Base-by-base conservation (phyloP, 2,113 vertebrate species). In the Nestor notabilis region DNA sequence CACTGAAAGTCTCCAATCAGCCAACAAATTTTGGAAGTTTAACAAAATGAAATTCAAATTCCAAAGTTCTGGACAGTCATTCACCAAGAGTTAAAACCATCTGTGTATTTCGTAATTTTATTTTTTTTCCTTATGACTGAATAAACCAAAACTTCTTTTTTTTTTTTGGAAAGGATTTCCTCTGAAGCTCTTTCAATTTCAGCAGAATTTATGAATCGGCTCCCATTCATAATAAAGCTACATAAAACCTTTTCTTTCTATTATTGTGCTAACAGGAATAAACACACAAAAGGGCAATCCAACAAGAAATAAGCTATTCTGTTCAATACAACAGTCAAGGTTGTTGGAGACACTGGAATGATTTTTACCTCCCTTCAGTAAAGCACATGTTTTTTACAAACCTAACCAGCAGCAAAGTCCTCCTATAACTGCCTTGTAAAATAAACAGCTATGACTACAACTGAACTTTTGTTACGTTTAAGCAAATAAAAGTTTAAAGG, bases 381-480 rank as follows among this genome's bases (percentile, higher is more conserved):
- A 94, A 87, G 37, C 35, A 56, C 2, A 3, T 60, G 68, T 52
- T 93, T 70, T 56, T 74, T 70, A 92, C 78, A 96, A 94, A 96
- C 63, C 60, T 49, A n/a, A 97, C 90, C 69, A 75, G 90, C 92
- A 81, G 43, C 60, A 88, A 91, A 79, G 79, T 49, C 66, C 29
- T 72, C 58, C 44, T 60, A 66, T 96, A 94, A 97, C 74, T 68
- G 86, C 82, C 93, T 97, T 95, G 93, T 98, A 98, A 97, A 97
- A 96, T 92, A 96, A 97, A 96, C 84, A 97, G 63, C 89, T 93
- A 70, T 44, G 33, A 91, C 79, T 92, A 84, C 95, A 96, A 95
- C 74, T 79, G 92, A 96, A 98, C 94, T 96, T 97, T 94, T 85
- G 93, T 83, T 94, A 60, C 46, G 70, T 83, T 95, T 95, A 94